These are phyloP conservation scores for Salarias fasciatus DNA, from an alignment of 2,797 vertebrate genomes.

Conservation along the genomic window DNA sequence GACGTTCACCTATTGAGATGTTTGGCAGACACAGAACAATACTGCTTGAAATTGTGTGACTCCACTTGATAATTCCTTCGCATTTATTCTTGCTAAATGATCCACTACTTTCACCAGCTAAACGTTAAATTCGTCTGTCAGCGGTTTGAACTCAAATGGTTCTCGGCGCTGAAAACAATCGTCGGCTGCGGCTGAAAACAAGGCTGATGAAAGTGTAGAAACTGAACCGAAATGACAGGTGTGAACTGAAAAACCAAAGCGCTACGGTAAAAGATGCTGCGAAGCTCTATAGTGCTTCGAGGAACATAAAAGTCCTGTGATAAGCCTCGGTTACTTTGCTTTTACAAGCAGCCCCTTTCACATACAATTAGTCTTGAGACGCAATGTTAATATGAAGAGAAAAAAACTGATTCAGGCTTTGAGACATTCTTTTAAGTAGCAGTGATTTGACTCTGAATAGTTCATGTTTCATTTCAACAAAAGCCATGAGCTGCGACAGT, in stretches of 20 bases:
- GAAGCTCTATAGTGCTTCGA: background rate
- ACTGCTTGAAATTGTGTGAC: background rate
- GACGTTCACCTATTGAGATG: background rate
- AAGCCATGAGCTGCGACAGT: no score
- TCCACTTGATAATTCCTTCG: background rate
- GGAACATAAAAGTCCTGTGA: background rate
- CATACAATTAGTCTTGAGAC: background rate
- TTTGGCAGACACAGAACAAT: no score
- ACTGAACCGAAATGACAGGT: background rate
- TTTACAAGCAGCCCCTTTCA: background rate
- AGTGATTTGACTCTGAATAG: no score
- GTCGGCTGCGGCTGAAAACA: background rate
- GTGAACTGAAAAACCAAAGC: background rate
- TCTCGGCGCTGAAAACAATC: background rate
- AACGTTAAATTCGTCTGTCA: background rate
- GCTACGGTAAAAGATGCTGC: background rate
- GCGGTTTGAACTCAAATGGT: background rate
- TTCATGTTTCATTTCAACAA: no score
- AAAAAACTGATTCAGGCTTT: background rate
- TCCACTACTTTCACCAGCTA: background rate
- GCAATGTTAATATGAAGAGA: background rate
- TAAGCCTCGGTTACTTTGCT: background rate
- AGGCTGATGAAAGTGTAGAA: background rate
- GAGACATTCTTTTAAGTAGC: no score
- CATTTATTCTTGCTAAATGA: background rate